Percentiles rank a stretch among this genome's conserved stretches.
Conservation (phyloP, 1,140 invertebrate genomes). For the Eumeta japonica region DNA sequence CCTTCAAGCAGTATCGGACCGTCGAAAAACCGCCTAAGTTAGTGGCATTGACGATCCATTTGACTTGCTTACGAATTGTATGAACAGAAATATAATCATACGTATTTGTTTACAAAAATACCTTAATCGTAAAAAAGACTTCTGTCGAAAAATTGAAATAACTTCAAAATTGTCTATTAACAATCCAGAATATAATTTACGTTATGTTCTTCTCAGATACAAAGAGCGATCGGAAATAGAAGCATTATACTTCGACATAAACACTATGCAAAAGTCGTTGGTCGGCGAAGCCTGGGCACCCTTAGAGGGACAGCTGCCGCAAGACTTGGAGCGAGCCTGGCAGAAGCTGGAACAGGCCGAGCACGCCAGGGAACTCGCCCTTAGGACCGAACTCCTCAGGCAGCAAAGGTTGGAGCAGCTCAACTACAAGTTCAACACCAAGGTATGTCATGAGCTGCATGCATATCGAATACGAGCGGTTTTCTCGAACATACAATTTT, state of each 20-base stretch:
- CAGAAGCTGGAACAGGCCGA: slow-evolving; percentile 90
- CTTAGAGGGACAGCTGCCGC: slow-evolving; percentile 85
- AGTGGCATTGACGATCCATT: slow-evolving; percentile 27
- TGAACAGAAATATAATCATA: no score
- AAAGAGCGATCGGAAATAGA: slow-evolving; percentile 96
- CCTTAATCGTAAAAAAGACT: no score
- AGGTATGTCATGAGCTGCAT: slow-evolving; percentile 55
- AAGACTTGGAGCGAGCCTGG: slow-evolving; percentile 94
- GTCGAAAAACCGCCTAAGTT: slow-evolving; percentile 96
- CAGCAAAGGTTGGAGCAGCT: slow-evolving; percentile 94
- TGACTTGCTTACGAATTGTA: not conserved
- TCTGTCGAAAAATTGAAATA: no score
- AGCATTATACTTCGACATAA: slow-evolving; percentile 94
- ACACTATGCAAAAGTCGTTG: slow-evolving; percentile 91
- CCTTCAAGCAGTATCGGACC: slow-evolving; percentile 95
- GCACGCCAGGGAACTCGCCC: slow-evolving; percentile 87
- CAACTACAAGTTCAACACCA: slow-evolving; percentile 94
- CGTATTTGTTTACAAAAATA: no score
- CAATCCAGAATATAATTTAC: no score
- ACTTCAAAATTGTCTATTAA: no score
- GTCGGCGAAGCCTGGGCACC: slow-evolving; percentile 88
- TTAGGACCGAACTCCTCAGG: slow-evolving; percentile 86
- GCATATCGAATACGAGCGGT: no score
- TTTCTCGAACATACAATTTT: no score
- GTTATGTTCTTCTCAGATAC: slow-evolving; percentile 62